Evolutionary conservation across 1,140 invertebrate species (phyloP).

Genomic region (Meloidogyne exigua): DNA sequence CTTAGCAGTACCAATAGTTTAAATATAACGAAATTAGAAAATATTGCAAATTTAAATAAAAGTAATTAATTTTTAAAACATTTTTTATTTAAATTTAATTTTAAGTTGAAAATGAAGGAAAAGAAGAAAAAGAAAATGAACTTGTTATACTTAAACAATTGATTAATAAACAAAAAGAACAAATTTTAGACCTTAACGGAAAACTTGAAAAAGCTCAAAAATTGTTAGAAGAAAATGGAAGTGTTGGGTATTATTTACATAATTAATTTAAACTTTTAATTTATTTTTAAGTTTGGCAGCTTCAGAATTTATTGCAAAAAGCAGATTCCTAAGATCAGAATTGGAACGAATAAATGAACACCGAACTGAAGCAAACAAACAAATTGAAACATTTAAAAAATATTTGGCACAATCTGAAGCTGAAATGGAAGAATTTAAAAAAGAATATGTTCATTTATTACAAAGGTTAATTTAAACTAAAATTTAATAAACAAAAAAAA

Average conservation of each 20-base stretch:
- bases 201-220: conserved; percentile 8
- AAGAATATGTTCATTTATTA: conserved; percentile 68
- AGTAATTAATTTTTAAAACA: neutral
- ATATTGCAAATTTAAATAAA: neutral
- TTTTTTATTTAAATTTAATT: neutral
- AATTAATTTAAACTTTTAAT: neutral
- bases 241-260: neutral
- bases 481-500: too few relatives aligned
- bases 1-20: neutral
- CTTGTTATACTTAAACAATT: conserved; percentile 34
- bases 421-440: conserved; percentile 67
- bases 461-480: conserved; percentile 59
- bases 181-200: conserved; percentile 30
- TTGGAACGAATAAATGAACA: conserved; percentile 35
- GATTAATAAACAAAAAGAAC: conserved; percentile 46
- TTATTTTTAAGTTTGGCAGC: neutral
- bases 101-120: neutral
- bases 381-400: conserved; percentile 31
- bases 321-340: conserved; percentile 35
- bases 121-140: conserved; percentile 31
- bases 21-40: neutral
- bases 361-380: conserved; percentile 18
- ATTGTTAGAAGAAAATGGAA: conserved; percentile 11
- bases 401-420: conserved; percentile 53
- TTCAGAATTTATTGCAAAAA: conserved; percentile 25